Evolutionary conservation across 2,888 invertebrate species (phyloP).

Genomic region (Apamea sordens): DNA sequence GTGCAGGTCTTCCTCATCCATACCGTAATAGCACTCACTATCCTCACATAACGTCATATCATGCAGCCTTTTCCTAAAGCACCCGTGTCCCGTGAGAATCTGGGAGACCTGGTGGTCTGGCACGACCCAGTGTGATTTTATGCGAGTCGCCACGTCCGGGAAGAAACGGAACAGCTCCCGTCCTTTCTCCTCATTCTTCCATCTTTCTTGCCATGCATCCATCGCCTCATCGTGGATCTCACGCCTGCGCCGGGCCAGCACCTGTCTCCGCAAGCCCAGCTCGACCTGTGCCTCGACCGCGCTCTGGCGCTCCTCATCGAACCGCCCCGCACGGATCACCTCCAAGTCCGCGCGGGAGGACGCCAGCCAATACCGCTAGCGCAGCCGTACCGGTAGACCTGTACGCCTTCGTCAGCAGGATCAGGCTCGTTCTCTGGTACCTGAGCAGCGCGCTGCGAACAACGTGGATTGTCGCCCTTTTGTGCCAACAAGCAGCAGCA

Average conservation of each 20-base stretch:
- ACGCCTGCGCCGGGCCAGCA: neutral
- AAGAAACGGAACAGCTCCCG: constrained; percentile 59
- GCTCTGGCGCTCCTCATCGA: neutral
- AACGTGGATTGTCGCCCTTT: no score
- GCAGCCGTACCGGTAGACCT: no score
- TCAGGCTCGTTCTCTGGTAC: no score
- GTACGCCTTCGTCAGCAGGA: no score
- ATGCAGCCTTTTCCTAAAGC: no score
- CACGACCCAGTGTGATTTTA: constrained; percentile 20
- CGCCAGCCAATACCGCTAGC: no score
- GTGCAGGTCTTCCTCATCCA: constrained; percentile 18
- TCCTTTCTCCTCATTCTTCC: constrained; percentile 12
- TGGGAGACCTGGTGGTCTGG: constrained; percentile 63
- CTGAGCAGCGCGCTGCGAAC: no score
- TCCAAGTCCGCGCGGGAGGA: no score
- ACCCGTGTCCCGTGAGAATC: constrained; percentile 16
- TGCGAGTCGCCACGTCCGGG: constrained; percentile 58
- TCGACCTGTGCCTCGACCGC: neutral
- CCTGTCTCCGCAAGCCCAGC: neutral
- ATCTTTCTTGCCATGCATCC: constrained; percentile 8
- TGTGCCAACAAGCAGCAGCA: no score
- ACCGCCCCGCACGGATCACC: constrained; percentile 9
- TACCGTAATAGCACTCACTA: constrained; percentile 24
- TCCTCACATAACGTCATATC: constrained; percentile 40
- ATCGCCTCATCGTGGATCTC: neutral